phyloP scores from a whole-genome alignment of 2,888 invertebrate genomes.

The Blera fallax region DNA sequence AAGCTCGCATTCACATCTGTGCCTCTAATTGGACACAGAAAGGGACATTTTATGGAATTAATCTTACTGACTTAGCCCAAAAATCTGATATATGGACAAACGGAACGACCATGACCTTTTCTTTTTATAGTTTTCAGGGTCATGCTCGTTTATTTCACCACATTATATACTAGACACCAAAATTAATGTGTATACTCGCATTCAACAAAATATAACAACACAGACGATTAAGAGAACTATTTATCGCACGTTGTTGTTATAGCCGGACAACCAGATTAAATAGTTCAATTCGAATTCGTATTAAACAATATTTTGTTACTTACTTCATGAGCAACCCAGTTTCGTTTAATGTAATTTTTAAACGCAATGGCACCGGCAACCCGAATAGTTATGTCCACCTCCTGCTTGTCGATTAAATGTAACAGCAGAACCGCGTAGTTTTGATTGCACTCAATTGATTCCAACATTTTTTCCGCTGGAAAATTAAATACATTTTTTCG shows the following conservation, averaged over 20 bases:
- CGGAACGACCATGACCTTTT: background rate
- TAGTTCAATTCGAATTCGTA: background rate
- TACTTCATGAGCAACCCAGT: conserved; percentile 91
- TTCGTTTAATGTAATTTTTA: conserved; percentile 97
- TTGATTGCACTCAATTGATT: conserved; percentile 93
- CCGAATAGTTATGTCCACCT: conserved; percentile 90
- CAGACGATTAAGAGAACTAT: background rate
- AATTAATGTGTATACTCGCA: background rate
- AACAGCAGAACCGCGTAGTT: conserved; percentile 94
- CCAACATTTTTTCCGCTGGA: conserved; percentile 94
- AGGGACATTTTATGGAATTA: too few relatives aligned
- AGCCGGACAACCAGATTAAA: background rate
- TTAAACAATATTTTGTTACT: conserved; percentile 77
- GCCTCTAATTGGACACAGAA: too few relatives aligned
- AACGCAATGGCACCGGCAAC: conserved; percentile 96
- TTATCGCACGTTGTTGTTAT: background rate
- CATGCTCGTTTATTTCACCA: background rate
- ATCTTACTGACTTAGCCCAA: background rate
- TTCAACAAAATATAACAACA: background rate
- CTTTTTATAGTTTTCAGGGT: background rate
- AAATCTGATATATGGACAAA: background rate
- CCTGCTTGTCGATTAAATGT: conserved; percentile 91
- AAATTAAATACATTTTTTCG: background rate
- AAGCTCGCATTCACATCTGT: too few relatives aligned
- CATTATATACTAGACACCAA: background rate